These are phyloP conservation scores for Pimpla rufipes DNA, from an alignment of 2,888 invertebrate species.

Conservation along the genomic window DNA sequence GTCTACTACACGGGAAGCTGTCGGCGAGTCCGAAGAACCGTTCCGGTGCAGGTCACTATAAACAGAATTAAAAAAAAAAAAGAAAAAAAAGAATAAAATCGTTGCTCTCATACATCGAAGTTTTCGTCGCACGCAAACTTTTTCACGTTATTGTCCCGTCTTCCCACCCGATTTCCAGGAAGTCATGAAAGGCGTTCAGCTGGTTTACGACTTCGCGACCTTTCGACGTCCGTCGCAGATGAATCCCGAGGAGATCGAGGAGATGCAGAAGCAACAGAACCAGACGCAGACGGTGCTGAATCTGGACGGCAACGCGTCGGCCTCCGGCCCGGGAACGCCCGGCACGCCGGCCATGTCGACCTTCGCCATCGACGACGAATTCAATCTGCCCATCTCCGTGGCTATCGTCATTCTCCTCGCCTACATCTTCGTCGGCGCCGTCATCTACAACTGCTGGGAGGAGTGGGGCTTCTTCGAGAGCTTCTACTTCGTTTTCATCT, in stretches of 20 bases:
- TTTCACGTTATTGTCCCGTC: constrained; percentile 17
- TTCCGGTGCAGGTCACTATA: constrained; percentile 89
- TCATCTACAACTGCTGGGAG: constrained; percentile 92
- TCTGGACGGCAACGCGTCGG: constrained; percentile 85
- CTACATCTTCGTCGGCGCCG: constrained; percentile 95
- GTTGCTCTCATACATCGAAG: not conserved
- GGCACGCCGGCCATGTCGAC: constrained; percentile 92
- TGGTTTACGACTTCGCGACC: constrained; percentile 92
- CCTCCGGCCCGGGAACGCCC: constrained; percentile 87
- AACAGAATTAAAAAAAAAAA: too few species aligned
- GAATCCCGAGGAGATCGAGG: constrained; percentile 87
- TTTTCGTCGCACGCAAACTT: not conserved
- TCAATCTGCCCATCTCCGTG: constrained; percentile 96
- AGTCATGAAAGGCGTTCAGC: constrained; percentile 93
- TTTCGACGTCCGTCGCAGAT: constrained; percentile 90
- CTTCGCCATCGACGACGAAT: constrained; percentile 95
- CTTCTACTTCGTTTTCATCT: constrained; percentile 98
- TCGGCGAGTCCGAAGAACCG: constrained; percentile 91
- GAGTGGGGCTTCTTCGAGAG: constrained; percentile 97
- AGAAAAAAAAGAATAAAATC: too few species aligned
- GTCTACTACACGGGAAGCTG: constrained; percentile 95
- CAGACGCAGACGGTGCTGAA: constrained; percentile 78
- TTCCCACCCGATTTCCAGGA: constrained; percentile 87
- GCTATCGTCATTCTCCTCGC: constrained; percentile 93
- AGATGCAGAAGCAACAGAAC: constrained; percentile 79